phyloP scores from a whole-genome alignment of 2,888 invertebrate genomes.

The Synanthedon tipuliformis region DNA sequence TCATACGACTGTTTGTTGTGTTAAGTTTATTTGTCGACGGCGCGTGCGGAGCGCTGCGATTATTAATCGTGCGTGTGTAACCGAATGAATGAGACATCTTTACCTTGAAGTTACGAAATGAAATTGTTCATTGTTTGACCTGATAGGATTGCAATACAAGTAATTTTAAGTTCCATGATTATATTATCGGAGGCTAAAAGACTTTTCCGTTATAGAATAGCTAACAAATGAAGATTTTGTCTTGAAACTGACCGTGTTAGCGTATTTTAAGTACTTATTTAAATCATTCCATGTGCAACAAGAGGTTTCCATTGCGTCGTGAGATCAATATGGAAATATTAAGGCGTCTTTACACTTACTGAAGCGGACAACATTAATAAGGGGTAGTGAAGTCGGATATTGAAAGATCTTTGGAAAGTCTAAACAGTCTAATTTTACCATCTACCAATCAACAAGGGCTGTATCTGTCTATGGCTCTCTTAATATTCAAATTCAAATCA shows the following conservation, averaged over 20 bases:
- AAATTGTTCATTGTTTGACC: conserved; percentile 4
- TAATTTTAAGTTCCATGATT: conserved; percentile 40
- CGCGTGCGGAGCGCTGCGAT: neutral
- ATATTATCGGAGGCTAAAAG: conserved; percentile 46
- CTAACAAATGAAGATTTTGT: conserved; percentile 13
- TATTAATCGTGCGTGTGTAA: neutral
- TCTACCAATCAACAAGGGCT: too few species aligned
- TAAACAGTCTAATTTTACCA: too few species aligned
- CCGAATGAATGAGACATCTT: conserved; percentile 32
- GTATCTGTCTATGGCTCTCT: too few species aligned
- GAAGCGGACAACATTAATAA: too few species aligned
- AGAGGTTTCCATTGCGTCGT: conserved; percentile 21
- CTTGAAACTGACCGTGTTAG: conserved; percentile 1
- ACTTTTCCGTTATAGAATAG: conserved; percentile 30
- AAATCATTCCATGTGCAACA: conserved; percentile 43
- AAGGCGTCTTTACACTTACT: conserved; percentile 1
- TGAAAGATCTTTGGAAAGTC: too few species aligned
- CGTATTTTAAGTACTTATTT: conserved; percentile 15
- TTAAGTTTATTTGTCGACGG: neutral
- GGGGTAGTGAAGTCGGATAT: too few species aligned
- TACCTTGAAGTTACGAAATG: conserved; percentile 45
- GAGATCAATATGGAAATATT: conserved; percentile 19
- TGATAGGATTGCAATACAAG: conserved; percentile 46
- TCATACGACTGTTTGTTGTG: conserved; percentile 1
- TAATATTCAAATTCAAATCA: too few species aligned